A percentile compares a stretch with the other conserved stretches of the same genome.
Evolutionary conservation across 2,797 vertebrate genomes (phyloP).

Genomic region (Pseudochirops corinnae): DNA sequence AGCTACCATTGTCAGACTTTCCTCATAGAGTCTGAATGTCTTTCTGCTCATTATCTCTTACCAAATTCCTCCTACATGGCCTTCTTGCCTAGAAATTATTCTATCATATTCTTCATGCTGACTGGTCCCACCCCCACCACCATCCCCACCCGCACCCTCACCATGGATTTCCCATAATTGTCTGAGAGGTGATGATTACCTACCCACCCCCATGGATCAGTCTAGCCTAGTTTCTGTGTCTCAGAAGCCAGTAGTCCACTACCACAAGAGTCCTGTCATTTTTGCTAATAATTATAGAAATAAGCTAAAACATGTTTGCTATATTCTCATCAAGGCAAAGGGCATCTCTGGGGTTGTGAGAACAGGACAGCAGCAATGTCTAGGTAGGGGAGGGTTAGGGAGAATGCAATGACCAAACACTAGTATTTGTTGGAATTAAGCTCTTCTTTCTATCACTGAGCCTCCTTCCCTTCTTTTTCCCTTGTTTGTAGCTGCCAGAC

Average conservation of each 20-base stretch:
- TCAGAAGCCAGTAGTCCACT: background rate
- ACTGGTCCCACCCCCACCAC: background rate
- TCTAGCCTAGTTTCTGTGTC: background rate
- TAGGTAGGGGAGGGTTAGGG: slow-evolving; percentile 1
- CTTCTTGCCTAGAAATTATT: background rate
- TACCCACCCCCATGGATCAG: background rate
- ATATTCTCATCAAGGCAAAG: background rate
- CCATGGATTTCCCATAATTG: background rate
- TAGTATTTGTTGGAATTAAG: background rate
- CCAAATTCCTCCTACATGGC: background rate
- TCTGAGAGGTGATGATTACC: background rate
- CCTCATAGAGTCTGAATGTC: background rate
- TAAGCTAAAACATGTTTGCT: background rate
- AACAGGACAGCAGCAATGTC: background rate
- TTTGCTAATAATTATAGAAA: background rate
- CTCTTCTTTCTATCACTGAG: background rate
- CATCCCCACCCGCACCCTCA: too few relatives aligned
- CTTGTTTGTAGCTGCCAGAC: background rate
- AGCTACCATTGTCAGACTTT: background rate
- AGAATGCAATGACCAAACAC: background rate
- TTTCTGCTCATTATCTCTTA: background rate
- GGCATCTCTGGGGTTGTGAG: background rate
- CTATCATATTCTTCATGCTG: background rate
- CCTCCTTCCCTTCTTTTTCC: background rate
- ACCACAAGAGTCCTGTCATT: background rate